These are phyloP conservation scores for Phasianus colchicus DNA, from an alignment of 2,113 vertebrate species.

Conservation along the genomic window DNA sequence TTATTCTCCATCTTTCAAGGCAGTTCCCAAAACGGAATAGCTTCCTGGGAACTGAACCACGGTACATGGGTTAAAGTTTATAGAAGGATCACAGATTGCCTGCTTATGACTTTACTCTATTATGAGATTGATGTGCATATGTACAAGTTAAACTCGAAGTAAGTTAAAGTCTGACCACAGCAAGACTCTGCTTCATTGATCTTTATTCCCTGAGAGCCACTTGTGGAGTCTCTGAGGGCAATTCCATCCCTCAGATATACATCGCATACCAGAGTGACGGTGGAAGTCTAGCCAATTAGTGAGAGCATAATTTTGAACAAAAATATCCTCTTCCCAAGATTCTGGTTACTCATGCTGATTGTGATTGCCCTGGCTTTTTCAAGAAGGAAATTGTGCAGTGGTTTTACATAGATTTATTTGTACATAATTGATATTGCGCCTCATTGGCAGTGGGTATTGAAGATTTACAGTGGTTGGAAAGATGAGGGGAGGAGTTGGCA, in stretches of 20 bases:
- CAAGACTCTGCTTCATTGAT: neutral
- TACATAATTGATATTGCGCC: neutral
- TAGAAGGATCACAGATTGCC: neutral
- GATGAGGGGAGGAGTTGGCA: neutral
- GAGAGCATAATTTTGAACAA: neutral
- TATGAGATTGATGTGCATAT: neutral
- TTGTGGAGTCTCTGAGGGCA: neutral
- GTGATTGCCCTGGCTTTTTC: fast-evolving
- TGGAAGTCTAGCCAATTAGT: neutral
- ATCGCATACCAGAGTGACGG: neutral
- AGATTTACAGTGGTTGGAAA: neutral
- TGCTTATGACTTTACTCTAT: neutral
- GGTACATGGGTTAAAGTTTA: neutral
- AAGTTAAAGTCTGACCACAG: neutral
- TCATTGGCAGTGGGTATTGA: neutral
- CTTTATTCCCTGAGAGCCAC: neutral
- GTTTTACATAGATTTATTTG: neutral
- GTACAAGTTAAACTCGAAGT: neutral
- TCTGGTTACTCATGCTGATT: neutral
- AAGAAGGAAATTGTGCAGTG: neutral
- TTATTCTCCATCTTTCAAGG: neutral
- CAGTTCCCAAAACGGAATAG: neutral
- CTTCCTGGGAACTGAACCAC: neutral
- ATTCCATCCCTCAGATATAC: neutral
- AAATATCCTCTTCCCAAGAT: neutral